Base-by-base conservation (phyloP, 2,113 vertebrate genomes). In the Hoplias malabaricus region DNA sequence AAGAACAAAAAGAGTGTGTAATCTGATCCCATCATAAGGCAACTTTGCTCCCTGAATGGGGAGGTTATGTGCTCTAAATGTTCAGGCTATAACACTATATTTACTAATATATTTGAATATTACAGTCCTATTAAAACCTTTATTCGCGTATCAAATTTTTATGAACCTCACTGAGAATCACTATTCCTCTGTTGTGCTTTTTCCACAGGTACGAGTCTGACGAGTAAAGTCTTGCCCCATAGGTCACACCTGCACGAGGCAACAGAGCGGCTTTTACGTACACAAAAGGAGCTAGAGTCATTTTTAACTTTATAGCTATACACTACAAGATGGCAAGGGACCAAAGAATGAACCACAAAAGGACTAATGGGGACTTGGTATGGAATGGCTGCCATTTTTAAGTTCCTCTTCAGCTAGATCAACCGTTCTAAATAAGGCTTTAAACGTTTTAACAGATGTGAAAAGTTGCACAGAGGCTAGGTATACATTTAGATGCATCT, bases 161-260 rank as follows among this genome's bases (percentile, higher is more conserved):
- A n/a, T n/a, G n/a, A n/a, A n/a, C n/a, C n/a, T n/a, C n/a, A n/a
- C n/a, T n/a, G n/a, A n/a, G n/a, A n/a, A n/a, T n/a, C n/a, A n/a
- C n/a, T n/a, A n/a, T 74, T 48, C 13, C 5, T 10, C 8, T 54
- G 11, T 69, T 11, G 21, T 43, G 27, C 59, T 61, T 75, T 84
- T 19, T 82, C 84, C 82, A 67, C 86, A 93, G 93, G 80, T 93
- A 93, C 9, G 93, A 93, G 77, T 87, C 91, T n/a, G 88, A 89
- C 62, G 92, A 93, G 80, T 93, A 88, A 93, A 59, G 6, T 10
- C 12, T 13, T 29, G 72, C 12, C 27, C 21, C 76, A 19, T 12
- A 46, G 11, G 2, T 68, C 34, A 61, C 69, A 56, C 43, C 71
- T 77, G 57, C 70, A 21, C 16, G 5, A 23, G 33, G 14, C 65